Base-by-base conservation (phyloP, 2,888 invertebrate genomes). In the Gasteruption jaculator region DNA sequence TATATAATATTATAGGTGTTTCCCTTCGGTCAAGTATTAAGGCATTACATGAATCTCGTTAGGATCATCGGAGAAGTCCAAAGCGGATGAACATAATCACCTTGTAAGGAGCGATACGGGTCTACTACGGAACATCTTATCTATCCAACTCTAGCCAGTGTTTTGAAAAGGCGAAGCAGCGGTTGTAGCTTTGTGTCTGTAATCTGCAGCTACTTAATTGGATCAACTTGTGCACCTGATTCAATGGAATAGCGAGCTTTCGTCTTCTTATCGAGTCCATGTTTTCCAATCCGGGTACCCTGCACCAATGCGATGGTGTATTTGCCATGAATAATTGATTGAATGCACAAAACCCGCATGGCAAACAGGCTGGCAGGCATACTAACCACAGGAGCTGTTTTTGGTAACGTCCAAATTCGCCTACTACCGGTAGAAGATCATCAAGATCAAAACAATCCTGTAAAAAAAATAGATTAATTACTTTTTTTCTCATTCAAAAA, bases 241-340 rank as follows among this genome's bases (percentile, higher is more conserved):
- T 58, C 36, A 49, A 72, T 5, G 88, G 87, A 64, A 88, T 85
- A 14, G 82, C 79, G 53, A 88, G 68, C 40, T 71, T 66, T 71
- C 79, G 81, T 41, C 83, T 60, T 31, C 55, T 58, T 3, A 53
- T 44, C 3, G 58, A 46, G 41, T 68, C 68, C 43, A 69, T 49
- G 21, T 50, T 56, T 37, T 74, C 65, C 42, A 91, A 71, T 52
- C 82, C 81, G 1, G 87, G 85, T 16, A 88, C 79, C 46, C 71
- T 75, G 64, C 92, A 93, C 89, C 91, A 91, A 72, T 91, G 86
- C 29, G 85, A 82, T 0, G 92, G 92, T 22, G 83, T 81, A 57
- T 90, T 86, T 4, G 91, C 82, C 87, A 93, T 91, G 72, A 94
- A 93, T 24, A 93, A 77, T 72, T 92, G 92, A 73, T 91, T 92